Base-by-base conservation (phyloP, 2,888 invertebrate species). In the Phoronis australis region DNA sequence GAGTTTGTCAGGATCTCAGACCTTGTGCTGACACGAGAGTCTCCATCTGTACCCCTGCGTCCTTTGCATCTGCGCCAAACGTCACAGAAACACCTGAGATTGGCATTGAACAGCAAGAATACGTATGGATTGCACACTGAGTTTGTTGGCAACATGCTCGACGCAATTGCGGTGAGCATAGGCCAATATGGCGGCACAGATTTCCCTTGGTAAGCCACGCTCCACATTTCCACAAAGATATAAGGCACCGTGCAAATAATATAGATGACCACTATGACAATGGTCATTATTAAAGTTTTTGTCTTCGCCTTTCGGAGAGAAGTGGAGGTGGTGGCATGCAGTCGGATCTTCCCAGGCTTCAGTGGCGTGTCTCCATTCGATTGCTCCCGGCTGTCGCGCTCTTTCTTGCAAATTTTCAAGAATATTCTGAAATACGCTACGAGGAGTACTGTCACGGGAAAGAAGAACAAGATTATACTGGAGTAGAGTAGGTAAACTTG, bases 221-320 rank as follows among this genome's bases (percentile, higher is more conserved):
- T n/a, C 24, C 71, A 66, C 68, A 73, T 69, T 48, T 77, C 77
- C 5, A 67, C 64, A 18, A 74, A 54, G 47, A 71, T 68, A 52
- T 75, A 76, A 24, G 75, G 76, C 46, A 68, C 45, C 3, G 68
- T 65, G 55, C 71, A 74, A n/a, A 71, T 45, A 42, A 74, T 62
- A 57, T 71, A 77, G n/a, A 66, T 62, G 2, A 62, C 44, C 4
- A 73, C 70, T n/a, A 76, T 73, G 4, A 75, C 72, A 27, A 75
- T 56, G 4, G 76, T 74, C 75, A 77, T 76, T 55, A 71, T 75
- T 25, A 77, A 54, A 2, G 75, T 76, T 53, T 76, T 77, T 15
- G 70, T 62, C 56, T 74, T 75, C 5, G 77, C 77, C 47, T 64
- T 67, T 12, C 73, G 71, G 22, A 77, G 60, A 1, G 75, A 69